Percentiles rank a stretch among this genome's conserved stretches.
Evolutionary conservation across 2,797 vertebrate genomes (phyloP).

Genomic region (Cottoperca gobio): DNA sequence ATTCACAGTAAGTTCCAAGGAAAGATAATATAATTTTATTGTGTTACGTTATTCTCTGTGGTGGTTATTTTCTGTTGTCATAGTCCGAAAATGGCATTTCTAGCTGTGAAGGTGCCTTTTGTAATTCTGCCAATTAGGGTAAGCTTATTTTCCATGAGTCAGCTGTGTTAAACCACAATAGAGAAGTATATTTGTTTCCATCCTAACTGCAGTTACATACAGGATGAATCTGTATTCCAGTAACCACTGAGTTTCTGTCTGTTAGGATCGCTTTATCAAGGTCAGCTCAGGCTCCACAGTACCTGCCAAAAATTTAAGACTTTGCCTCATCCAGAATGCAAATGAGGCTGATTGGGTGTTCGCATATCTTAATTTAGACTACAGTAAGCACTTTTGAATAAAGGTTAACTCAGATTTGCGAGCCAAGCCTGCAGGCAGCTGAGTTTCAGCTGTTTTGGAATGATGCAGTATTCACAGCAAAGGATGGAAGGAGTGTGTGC

Average conservation of each 20-base stretch:
- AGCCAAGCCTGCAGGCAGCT: slow-evolving; percentile 32
- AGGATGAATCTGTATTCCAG: neutral
- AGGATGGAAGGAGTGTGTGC: neutral
- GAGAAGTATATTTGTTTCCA: slow-evolving; percentile 2
- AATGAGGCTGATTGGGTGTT: slow-evolving; percentile 54
- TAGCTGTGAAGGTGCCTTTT: slow-evolving; percentile 22
- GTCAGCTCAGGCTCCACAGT: slow-evolving; percentile 38
- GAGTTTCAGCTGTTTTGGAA: slow-evolving; percentile 31
- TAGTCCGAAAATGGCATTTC: slow-evolving; percentile 16
- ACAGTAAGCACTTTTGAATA: slow-evolving; percentile 48
- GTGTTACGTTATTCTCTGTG: slow-evolving; percentile 8
- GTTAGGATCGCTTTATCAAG: slow-evolving; percentile 27
- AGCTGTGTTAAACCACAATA: slow-evolving; percentile 10
- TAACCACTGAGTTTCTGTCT: slow-evolving; percentile 2
- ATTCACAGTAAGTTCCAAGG: neutral
- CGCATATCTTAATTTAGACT: slow-evolving; percentile 50
- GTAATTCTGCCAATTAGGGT: slow-evolving; percentile 13
- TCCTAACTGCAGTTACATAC: neutral
- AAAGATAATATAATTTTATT: slow-evolving; percentile 5
- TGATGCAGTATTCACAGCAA: slow-evolving; percentile 25
- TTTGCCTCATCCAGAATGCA: slow-evolving; percentile 55
- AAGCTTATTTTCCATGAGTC: slow-evolving; percentile 34
- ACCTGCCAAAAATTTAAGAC: slow-evolving; percentile 44
- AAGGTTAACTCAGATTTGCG: slow-evolving; percentile 39
- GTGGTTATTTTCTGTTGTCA: slow-evolving; percentile 3